Evolutionary conservation across 1,140 invertebrate genomes (phyloP), one percentile per base, ranked within the genome.

Genomic region (Anoplophora glabripennis): DNA sequence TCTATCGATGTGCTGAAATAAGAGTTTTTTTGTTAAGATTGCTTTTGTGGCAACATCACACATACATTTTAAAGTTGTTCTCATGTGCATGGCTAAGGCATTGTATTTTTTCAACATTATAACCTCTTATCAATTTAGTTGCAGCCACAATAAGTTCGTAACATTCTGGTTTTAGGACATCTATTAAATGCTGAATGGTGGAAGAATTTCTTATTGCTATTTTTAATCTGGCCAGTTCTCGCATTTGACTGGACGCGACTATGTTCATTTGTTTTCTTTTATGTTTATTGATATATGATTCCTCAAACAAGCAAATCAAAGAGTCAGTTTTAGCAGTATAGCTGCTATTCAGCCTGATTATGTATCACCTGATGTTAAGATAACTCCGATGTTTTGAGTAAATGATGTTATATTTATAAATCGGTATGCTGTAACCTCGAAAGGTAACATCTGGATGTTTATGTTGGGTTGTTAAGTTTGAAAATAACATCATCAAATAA

Each of bases 1-100:
- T 41, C 45, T 42, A 53, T 64, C n/a, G 33, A 17, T 38, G 18
- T 36, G 34, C 28, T 44, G 21, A 58, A 62, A 58, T 45, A 62
- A 12, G 8, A 36, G 34, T 53, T 46, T 65, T n/a, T n/a, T 63
- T 36, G 53, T 57, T 38, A 63, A 21, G 7, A 65, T 33, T 10
- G 53, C 34, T 59, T 67, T 67, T 36, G 35, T 57, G 10, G 64
- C 66, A 21, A 66, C 42, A 57, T 64, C 56, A 46, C 64, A 66
- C 3, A 63, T 10, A 42, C 52, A 44, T 49, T 55, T 63, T 45
- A 66, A 60, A 60, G 53, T 63, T 34, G 56, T 64, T 14, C 61
- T 61, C 41, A 60, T 38, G 28, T 64, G 64, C 10, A 59, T 35
- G 3, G 60, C 60, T 11, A 65, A 42, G 11, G 66, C 51, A 49